Evolutionary conservation across 1,140 invertebrate species (phyloP).

Genomic region (Phymorhynchus buccinoides): DNA sequence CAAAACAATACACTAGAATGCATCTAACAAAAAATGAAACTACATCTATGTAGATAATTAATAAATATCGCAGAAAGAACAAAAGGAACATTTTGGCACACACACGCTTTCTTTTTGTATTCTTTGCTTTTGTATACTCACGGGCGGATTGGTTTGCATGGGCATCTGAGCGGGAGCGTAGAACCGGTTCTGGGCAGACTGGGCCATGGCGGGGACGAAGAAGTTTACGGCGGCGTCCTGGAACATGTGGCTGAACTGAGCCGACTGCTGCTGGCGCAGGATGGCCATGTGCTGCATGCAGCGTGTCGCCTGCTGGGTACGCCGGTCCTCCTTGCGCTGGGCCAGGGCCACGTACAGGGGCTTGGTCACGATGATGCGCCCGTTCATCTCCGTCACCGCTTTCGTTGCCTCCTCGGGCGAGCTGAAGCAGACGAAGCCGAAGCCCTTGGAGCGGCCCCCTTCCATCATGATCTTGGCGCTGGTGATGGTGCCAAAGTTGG

Average conservation of each 20-base stretch:
- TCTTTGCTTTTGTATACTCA: too few relatives aligned
- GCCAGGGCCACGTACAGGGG: conserved; percentile 98
- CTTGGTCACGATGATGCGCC: conserved; percentile 95
- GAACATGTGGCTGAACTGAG: conserved; percentile 79
- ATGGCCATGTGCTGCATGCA: conserved; percentile 96
- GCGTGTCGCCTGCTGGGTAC: conserved; percentile 91
- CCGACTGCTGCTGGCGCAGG: conserved; percentile 86
- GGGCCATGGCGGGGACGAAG: conserved; percentile 82
- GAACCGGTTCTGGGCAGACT: not conserved
- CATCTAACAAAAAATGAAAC: not conserved
- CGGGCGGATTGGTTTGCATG: conserved; percentile 82
- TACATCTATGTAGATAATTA: too few relatives aligned
- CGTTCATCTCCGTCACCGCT: conserved; percentile 98
- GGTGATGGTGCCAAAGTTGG: conserved; percentile 95
- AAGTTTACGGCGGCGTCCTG: conserved; percentile 79
- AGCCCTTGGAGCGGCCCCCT: conserved; percentile 85
- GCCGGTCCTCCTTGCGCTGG: conserved; percentile 98
- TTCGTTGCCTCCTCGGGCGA: conserved; percentile 99
- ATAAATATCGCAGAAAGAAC: too few relatives aligned
- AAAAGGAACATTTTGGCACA: too few relatives aligned
- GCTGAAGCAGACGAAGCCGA: conserved; percentile 95
- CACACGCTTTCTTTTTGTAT: too few relatives aligned
- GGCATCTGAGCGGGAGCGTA: conserved; percentile 84
- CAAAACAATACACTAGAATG: too few relatives aligned
- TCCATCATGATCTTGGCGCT: conserved; percentile 81